Percentiles rank a stretch among this genome's conserved stretches.
These are phyloP conservation scores for Aleiodes testaceus DNA, from an alignment of 2,888 invertebrate species.

Conservation along the genomic window DNA sequence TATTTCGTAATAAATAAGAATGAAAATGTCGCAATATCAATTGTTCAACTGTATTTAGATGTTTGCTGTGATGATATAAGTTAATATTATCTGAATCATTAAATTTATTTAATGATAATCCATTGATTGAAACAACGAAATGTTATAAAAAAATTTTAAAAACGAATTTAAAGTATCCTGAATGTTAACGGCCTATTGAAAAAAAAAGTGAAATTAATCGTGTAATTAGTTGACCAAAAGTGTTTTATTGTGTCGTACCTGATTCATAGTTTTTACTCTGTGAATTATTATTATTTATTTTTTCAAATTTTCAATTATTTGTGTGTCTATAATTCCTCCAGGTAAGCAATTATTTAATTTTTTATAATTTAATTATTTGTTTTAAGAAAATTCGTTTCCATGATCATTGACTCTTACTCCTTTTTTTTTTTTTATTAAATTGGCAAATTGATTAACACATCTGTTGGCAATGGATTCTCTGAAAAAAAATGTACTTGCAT, in stretches of 20 bases:
- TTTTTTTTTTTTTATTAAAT: no score
- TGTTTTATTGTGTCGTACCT: conserved; percentile 37
- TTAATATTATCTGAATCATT: conserved; percentile 34
- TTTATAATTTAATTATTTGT: no score
- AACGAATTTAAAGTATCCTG: not conserved
- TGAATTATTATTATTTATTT: conserved; percentile 43
- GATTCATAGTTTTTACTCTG: conserved; percentile 12
- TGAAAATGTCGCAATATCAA: conserved; percentile 40
- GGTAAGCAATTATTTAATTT: conserved; percentile 18
- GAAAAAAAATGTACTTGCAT: conserved; percentile 39
- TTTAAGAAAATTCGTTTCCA: not conserved
- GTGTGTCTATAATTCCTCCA: not conserved
- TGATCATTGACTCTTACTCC: no score
- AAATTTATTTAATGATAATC: not conserved
- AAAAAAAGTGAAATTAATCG: not conserved
- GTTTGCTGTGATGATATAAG: conserved; percentile 45
- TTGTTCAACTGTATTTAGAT: conserved; percentile 61
- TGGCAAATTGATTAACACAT: not conserved
- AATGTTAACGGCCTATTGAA: conserved; percentile 25
- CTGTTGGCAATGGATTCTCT: not conserved
- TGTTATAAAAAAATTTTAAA: conserved; percentile 27
- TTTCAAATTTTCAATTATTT: not conserved
- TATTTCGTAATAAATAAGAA: conserved; percentile 29
- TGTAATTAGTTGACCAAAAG: not conserved
- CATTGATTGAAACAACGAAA: conserved; percentile 36